Evolutionary conservation across 2,797 vertebrate species (phyloP), one percentile per base, ranked within the genome.

Genomic region (Tadarida brasiliensis): DNA sequence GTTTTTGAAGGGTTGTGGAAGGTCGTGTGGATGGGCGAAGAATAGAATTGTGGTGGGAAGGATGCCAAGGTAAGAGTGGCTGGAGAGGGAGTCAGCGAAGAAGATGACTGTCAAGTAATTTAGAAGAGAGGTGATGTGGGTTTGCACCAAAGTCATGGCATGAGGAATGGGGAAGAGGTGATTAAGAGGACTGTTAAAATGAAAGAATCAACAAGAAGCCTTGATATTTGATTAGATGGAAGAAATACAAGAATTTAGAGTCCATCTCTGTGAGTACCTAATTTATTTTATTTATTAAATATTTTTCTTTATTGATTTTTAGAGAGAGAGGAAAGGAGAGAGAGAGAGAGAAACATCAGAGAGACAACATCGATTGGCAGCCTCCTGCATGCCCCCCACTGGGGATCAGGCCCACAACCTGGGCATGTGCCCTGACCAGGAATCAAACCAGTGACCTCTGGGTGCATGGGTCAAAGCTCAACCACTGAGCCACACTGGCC

Each of bases 141-240:
- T 56, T 77, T 68, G 28, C 77, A 33, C 11, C 39, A 30, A 19
- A 59, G 20, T 73, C 44, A n/a, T 39, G 22, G 63, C 15, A 7
- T 15, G 12, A 54, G 77, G 70, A 90, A 22, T 26, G 4, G 30
- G n/a, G 14, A 77, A 39, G n/a, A 73, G 39, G 35, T 30, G 16
- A 35, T 67, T 74, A 76, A 71, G 26, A 68, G 47, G 84, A 90
- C 67, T 86, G 61, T n/a, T 85, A 81, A 59, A 87, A 54, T 85
- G 95, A 57, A 28, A 90, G 15, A 86, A 47, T 92, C 15, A 39
- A 14, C 33, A 57, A 73, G 49, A 87, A 67, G 74, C 83, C 51
- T 73, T 74, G 35, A 35, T 24, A 22, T 11, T 51, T 49, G 56
- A 73, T 86, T 63, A 47, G 67, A 47, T 35, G 22, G 68, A 49